phyloP scores from a whole-genome alignment of 92 coral and sea anemone species.

The Diadumene lineata region DNA sequence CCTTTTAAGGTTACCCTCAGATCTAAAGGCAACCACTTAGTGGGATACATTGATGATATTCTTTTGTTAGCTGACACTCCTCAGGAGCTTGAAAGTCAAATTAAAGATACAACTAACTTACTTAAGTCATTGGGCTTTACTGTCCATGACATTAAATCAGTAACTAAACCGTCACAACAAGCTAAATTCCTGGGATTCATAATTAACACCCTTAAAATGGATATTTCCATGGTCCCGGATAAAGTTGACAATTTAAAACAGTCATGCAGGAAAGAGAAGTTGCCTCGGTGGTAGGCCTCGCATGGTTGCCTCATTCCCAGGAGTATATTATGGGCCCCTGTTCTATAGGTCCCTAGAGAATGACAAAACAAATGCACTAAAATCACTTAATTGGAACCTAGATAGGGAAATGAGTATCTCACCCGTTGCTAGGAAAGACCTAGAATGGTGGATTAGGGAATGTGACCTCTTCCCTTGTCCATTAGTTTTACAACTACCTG shows the following conservation, averaged over 20 bases:
- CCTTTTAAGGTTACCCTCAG: no score
- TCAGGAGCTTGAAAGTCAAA: conserved; percentile 13
- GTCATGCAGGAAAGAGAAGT: conserved; percentile 29
- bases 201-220: conserved; percentile 29
- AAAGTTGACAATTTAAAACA: conserved; percentile 20
- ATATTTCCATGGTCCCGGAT: conserved; percentile 21
- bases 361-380: no score
- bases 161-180: conserved; percentile 39
- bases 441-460: conserved; percentile 35
- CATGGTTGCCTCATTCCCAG: conserved; percentile 13
- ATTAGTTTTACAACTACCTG: conserved; percentile 20
- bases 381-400: no score
- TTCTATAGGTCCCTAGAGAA: conserved; percentile 46
- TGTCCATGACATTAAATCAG: conserved; percentile 46
- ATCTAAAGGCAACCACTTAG: no score
- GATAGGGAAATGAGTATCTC: no score
- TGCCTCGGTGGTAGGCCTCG: conserved; percentile 37
- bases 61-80: no score
- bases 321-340: conserved; percentile 32
- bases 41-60: no score
- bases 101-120: conserved; percentile 25
- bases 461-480: conserved; percentile 23
- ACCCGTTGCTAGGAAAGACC: conserved; percentile 34
- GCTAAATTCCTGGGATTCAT: conserved; percentile 37
- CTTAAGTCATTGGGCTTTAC: conserved; percentile 46